phyloP scores from a whole-genome alignment of 2,113 vertebrate species.

The Muntiacus reevesi region DNA sequence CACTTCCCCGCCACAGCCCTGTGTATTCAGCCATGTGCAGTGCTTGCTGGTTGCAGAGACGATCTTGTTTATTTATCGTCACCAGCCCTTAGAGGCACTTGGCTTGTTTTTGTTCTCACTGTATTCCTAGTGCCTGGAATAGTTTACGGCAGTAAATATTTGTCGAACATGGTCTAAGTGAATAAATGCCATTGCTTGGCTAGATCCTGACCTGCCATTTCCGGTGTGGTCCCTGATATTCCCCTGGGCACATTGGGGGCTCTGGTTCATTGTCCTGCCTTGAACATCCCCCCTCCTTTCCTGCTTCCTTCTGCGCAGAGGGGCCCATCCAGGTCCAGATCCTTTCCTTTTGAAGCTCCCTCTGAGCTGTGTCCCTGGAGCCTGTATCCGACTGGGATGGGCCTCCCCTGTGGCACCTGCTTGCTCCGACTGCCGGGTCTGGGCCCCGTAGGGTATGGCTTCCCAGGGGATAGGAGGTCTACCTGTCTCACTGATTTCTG shows the following conservation, averaged over 20 bases:
- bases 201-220: background rate
- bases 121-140: background rate
- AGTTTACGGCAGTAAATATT: background rate
- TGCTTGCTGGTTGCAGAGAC: background rate
- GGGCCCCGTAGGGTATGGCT: background rate
- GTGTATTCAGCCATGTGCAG: rapidly evolving
- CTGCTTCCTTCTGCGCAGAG: background rate
- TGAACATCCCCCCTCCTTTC: background rate
- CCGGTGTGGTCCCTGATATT: background rate
- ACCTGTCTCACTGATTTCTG: background rate
- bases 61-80: background rate
- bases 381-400: background rate
- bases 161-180: background rate
- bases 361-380: background rate
- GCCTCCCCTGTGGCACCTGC: background rate
- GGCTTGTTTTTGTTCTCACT: background rate
- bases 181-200: background rate
- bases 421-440: background rate
- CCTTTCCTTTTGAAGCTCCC: background rate
- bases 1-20: rapidly evolving
- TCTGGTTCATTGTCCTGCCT: background rate
- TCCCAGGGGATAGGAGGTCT: background rate
- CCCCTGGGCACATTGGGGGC: background rate
- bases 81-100: background rate
- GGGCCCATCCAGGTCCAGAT: background rate